Conservation (phyloP, 2,888 invertebrate genomes). For the Polietes domitor region DNA sequence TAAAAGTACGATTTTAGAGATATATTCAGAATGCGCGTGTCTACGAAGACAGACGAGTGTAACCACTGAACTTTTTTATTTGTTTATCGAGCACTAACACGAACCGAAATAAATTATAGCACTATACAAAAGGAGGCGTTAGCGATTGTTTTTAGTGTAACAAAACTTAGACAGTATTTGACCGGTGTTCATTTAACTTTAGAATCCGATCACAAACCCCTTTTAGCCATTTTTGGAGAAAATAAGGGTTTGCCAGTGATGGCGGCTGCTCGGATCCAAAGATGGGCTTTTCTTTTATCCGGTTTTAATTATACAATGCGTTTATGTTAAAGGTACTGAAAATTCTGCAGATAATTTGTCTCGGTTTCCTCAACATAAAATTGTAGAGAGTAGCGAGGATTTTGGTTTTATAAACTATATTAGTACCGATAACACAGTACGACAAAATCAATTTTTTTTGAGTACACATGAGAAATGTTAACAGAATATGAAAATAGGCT, state of each 20-base stretch:
- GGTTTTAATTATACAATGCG: slow-evolving; percentile 52
- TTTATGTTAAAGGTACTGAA: slow-evolving; percentile 53
- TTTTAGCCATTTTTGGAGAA: slow-evolving; percentile 53
- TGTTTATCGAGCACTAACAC: no score
- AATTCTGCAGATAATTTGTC: slow-evolving; percentile 56
- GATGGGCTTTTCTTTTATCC: slow-evolving; percentile 48
- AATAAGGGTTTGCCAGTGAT: slow-evolving; percentile 49
- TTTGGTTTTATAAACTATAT: slow-evolving; percentile 49
- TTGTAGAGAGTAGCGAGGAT: slow-evolving; percentile 7
- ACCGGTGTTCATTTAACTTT: slow-evolving; percentile 39
- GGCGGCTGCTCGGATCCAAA: slow-evolving; percentile 35
- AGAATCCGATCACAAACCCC: slow-evolving; percentile 46
- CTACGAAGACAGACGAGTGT: no score
- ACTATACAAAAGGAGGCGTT: no score
- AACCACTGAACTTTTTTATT: no score
- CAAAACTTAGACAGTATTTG: no score
- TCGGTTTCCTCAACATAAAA: slow-evolving; percentile 37
- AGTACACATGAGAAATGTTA: no score
- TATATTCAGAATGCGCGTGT: no score
- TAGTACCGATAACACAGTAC: slow-evolving; percentile 42
- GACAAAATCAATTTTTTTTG: no score
- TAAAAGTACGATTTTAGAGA: no score
- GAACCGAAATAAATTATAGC: no score
- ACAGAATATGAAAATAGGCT: no score
- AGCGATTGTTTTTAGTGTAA: no score